Evolutionary conservation across 1,140 invertebrate species (phyloP).

Genomic region (Zaprionus ghesquierei): DNA sequence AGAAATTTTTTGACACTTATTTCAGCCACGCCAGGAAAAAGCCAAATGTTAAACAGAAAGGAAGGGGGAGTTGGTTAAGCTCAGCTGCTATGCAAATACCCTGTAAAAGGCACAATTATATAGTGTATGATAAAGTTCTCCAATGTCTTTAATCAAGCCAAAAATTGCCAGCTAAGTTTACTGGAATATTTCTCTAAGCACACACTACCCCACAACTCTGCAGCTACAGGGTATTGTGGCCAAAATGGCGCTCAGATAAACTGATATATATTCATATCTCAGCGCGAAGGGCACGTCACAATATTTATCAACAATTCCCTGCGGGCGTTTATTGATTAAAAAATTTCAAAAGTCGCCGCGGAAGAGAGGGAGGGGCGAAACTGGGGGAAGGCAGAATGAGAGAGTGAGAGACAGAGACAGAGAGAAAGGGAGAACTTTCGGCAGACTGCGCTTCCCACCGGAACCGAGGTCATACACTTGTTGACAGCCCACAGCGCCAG

Average conservation of each 20-base stretch:
- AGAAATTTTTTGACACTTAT: conserved; percentile 2
- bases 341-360: conserved; percentile 38
- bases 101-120: not conserved
- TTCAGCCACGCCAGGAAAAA: not conserved
- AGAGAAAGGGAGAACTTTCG: not conserved
- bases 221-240: conserved; percentile 6
- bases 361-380: not conserved
- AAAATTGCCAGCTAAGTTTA: too few relatives aligned
- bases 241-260: conserved; percentile 26
- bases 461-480: conserved; percentile 45
- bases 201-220: not conserved
- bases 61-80: not conserved
- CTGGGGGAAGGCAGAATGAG: not conserved
- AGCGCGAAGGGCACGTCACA: conserved; percentile 40
- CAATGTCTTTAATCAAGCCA: too few relatives aligned
- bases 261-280: conserved; percentile 61
- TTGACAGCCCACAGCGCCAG: conserved; percentile 53
- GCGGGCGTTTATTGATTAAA: conserved; percentile 72
- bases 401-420: not conserved
- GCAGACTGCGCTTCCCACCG: not conserved
- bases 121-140: not conserved
- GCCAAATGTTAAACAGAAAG: not conserved
- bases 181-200: too few relatives aligned
- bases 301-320: conserved; percentile 73
- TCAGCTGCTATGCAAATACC: not conserved